Evolutionary conservation across 2,113 vertebrate species (phyloP).

Genomic region (Rutilus rutilus): DNA sequence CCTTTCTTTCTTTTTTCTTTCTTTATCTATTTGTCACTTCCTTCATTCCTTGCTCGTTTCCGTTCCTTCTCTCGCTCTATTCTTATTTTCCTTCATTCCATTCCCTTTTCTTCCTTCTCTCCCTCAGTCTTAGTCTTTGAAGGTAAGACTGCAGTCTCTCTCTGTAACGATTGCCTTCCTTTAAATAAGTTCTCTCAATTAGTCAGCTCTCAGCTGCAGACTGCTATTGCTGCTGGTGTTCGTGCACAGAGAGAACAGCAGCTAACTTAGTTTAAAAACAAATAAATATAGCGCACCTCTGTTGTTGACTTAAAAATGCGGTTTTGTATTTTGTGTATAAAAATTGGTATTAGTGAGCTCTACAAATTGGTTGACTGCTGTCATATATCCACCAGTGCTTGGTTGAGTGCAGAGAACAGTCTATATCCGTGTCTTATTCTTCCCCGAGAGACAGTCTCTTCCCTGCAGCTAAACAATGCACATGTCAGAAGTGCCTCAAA

Average conservation of each 20-base stretch:
- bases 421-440: constrained; percentile 49
- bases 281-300: not conserved
- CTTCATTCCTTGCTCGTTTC: too few relatives aligned
- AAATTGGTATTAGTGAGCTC: not conserved
- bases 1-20: not conserved
- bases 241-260: not conserved
- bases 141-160: not conserved
- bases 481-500: constrained; percentile 56
- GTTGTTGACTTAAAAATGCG: not conserved
- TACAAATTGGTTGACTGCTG: constrained; percentile 13
- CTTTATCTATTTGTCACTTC: not conserved
- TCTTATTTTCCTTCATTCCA: not conserved
- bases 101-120: not conserved
- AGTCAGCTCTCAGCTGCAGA: constrained; percentile 8
- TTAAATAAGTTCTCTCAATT: constrained; percentile 30
- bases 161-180: not conserved
- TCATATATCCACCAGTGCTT: not conserved
- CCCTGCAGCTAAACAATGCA: constrained; percentile 64
- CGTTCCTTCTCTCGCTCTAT: not conserved
- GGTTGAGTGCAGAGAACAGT: not conserved
- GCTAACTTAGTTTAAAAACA: not conserved
- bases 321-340: not conserved
- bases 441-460: constrained; percentile 51
- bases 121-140: constrained; percentile 48
- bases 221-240: not conserved